Evolutionary conservation across 2,888 invertebrate species (phyloP).

Genomic region (Diaphora mendica): DNA sequence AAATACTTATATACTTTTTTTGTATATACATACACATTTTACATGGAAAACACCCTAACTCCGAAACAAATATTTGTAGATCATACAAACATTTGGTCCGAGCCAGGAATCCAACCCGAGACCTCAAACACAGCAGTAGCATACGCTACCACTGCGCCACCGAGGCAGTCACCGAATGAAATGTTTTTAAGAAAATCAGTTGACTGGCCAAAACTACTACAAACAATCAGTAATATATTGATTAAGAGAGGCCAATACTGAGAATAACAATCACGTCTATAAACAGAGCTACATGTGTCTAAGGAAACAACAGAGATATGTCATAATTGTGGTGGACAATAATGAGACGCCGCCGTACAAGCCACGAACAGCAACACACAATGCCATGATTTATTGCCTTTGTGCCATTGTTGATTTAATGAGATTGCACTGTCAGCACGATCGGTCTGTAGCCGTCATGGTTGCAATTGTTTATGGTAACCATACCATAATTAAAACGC

Average conservation of each 20-base stretch:
- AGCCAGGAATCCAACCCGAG: too few species aligned
- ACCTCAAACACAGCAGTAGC: too few species aligned
- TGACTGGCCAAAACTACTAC: background rate
- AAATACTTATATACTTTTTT: too few species aligned
- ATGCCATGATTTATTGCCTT: slow-evolving; percentile 76
- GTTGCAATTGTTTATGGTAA: slow-evolving; percentile 9
- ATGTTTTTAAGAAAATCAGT: too few species aligned
- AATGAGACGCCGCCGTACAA: slow-evolving; percentile 60
- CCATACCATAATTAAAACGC: slow-evolving; percentile 7
- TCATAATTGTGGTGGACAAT: slow-evolving; percentile 64
- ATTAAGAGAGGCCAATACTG: background rate
- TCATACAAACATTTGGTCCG: too few species aligned
- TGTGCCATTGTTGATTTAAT: slow-evolving; percentile 77
- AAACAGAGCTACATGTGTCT: background rate
- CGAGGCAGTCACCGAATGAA: too few species aligned
- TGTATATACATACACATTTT: too few species aligned
- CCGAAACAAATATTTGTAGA: too few species aligned
- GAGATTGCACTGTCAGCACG: slow-evolving; percentile 77
- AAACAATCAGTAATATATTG: background rate
- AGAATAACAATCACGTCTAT: background rate
- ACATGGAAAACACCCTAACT: too few species aligned
- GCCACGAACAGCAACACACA: slow-evolving; percentile 68
- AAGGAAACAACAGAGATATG: slow-evolving; percentile 53
- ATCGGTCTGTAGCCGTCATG: slow-evolving; percentile 46
- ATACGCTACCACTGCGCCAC: too few species aligned